Evolutionary conservation across 1,140 invertebrate species (phyloP).

Genomic region (Diorhabda carinulata): DNA sequence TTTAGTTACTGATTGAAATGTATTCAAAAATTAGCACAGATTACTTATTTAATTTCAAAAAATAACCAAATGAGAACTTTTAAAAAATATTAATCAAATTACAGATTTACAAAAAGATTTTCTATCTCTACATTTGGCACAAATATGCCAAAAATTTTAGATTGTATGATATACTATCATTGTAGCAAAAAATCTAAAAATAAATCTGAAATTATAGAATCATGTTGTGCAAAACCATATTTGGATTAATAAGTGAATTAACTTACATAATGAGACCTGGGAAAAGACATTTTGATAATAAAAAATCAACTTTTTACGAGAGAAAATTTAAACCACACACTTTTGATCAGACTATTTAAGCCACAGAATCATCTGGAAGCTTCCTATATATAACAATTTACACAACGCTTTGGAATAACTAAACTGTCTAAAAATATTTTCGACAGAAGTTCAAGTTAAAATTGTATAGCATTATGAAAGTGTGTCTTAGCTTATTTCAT

Average conservation of each 20-base stretch:
- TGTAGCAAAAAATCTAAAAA: not conserved
- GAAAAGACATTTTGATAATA: not conserved
- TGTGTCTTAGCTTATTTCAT: conserved; percentile 1
- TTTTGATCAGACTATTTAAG: not conserved
- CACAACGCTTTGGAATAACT: not conserved
- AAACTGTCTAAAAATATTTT: conserved; percentile 1
- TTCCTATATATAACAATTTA: not conserved
- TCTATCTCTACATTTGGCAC: too few relatives aligned
- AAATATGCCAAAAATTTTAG: too few relatives aligned
- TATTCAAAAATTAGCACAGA: too few relatives aligned
- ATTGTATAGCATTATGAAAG: conserved; percentile 2
- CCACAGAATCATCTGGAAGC: not conserved
- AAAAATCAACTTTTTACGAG: not conserved
- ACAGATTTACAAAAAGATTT: too few relatives aligned
- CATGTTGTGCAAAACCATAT: not conserved
- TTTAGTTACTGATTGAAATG: too few relatives aligned
- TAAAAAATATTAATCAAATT: too few relatives aligned
- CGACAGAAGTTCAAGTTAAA: not conserved
- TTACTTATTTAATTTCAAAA: too few relatives aligned
- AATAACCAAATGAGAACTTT: too few relatives aligned
- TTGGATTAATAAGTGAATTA: not conserved
- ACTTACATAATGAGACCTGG: not conserved
- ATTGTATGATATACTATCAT: too few relatives aligned
- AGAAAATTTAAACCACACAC: not conserved
- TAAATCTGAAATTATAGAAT: conserved; percentile 3